A percentile compares a stretch with the other conserved stretches of the same genome.
phyloP scores from a whole-genome alignment of 2,888 invertebrate genomes.

The Caenorhabditis becei region DNA sequence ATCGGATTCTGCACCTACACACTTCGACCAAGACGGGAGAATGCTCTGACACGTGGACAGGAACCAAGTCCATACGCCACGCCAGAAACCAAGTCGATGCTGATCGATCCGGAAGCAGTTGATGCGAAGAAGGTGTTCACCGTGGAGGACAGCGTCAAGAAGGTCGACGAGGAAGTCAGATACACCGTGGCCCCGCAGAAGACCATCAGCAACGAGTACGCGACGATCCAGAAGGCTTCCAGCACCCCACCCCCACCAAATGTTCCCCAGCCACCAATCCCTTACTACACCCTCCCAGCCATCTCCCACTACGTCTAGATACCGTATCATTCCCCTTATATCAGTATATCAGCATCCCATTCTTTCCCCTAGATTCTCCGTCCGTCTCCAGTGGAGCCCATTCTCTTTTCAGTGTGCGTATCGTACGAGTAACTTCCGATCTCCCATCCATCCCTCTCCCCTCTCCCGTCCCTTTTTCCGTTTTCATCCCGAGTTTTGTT shows the following conservation, averaged over 20 bases:
- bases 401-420: not conserved
- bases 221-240: constrained; percentile 25
- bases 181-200: constrained; percentile 42
- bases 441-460: not conserved
- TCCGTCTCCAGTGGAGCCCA: not conserved
- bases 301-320: constrained; percentile 42
- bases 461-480: not conserved
- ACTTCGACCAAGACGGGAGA: constrained; percentile 17
- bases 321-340: not conserved
- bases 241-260: constrained; percentile 23
- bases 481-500: not conserved
- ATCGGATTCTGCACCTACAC: constrained; percentile 38
- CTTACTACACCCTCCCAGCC: too few relatives aligned
- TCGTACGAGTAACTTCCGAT: constrained; percentile 18
- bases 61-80: constrained; percentile 16
- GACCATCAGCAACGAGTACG: constrained; percentile 13
- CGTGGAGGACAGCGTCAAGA: constrained; percentile 21
- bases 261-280: constrained; percentile 17
- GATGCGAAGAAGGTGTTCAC: constrained; percentile 42
- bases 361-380: not conserved
- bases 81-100: constrained; percentile 37
- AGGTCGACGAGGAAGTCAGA: constrained; percentile 32
- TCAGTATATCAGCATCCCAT: not conserved
- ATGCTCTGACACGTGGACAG: constrained; percentile 29
- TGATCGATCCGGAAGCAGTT: constrained; percentile 21